Conservation (phyloP, 53 echinoderm and acorn worm genomes). For the Paracentrotus lividus region DNA sequence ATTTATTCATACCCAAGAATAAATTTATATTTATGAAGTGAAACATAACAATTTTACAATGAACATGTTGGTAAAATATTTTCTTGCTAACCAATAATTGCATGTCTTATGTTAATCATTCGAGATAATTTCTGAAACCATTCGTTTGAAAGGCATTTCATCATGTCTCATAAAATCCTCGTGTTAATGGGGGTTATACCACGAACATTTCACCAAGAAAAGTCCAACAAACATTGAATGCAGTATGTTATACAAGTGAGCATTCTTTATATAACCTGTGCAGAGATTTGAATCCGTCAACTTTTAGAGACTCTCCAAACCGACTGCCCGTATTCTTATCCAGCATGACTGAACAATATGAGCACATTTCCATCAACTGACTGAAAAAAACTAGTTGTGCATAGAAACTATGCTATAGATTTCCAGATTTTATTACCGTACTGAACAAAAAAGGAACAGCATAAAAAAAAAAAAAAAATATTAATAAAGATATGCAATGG, state of each 20-base stretch:
- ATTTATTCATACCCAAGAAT: not conserved
- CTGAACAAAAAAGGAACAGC: too few species aligned
- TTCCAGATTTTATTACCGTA: too few species aligned
- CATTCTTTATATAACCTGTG: not conserved
- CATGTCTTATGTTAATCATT: not conserved
- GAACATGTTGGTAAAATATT: not conserved
- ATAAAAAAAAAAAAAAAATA: too few species aligned
- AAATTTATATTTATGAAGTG: not conserved
- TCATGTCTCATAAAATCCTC: not conserved
- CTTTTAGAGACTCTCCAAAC: constrained; percentile 11
- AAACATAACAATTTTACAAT: not conserved
- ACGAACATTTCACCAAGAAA: too few species aligned
- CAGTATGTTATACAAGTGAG: not conserved
- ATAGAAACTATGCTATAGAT: not conserved
- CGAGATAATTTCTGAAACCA: too few species aligned
- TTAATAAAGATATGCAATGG: too few species aligned
- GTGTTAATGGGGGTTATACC: too few species aligned
- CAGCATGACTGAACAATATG: not conserved
- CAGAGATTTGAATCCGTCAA: constrained; percentile 3
- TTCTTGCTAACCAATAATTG: not conserved
- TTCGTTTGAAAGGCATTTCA: too few species aligned
- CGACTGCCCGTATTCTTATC: not conserved
- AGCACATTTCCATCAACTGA: constrained; percentile 35
- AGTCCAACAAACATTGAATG: too few species aligned
- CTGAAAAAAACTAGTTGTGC: not conserved